Percentiles rank a stretch among this genome's conserved stretches.
Evolutionary conservation across 2,888 invertebrate species (phyloP).

Genomic region (Phanerotoma sp.): DNA sequence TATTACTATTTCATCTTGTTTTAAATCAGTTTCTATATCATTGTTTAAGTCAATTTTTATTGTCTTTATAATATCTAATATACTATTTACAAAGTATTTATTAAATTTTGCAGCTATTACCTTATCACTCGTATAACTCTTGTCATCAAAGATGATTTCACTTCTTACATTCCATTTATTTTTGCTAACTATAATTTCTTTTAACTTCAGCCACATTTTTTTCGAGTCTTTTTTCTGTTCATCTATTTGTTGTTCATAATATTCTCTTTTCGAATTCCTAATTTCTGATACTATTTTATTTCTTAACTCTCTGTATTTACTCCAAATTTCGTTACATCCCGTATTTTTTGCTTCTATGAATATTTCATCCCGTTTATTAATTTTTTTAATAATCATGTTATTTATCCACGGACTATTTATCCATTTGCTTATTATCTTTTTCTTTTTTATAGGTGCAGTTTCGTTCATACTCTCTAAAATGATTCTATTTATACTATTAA

Average conservation of each 20-base stretch:
- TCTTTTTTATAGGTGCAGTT: no score
- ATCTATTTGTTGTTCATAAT: neutral
- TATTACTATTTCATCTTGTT: no score
- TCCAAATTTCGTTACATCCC: neutral
- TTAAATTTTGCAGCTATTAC: neutral
- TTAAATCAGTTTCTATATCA: neutral
- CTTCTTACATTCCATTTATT: no score
- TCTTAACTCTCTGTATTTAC: neutral
- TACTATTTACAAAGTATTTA: neutral
- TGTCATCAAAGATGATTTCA: neutral
- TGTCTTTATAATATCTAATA: neutral
- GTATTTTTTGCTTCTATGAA: neutral
- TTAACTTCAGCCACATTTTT: neutral
- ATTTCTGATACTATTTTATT: neutral
- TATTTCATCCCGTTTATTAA: slow-evolving; percentile 2
- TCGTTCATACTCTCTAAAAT: no score
- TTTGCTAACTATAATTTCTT: no score
- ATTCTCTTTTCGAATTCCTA: neutral
- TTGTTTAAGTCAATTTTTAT: neutral
- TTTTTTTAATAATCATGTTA: neutral
- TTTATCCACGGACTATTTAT: neutral
- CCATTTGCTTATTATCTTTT: neutral
- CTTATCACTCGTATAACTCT: no score
- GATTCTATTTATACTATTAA: no score
- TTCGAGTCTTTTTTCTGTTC: neutral